Conservation (phyloP, 2,797 vertebrate genomes). For the Hydrolagus colliei region DNA sequence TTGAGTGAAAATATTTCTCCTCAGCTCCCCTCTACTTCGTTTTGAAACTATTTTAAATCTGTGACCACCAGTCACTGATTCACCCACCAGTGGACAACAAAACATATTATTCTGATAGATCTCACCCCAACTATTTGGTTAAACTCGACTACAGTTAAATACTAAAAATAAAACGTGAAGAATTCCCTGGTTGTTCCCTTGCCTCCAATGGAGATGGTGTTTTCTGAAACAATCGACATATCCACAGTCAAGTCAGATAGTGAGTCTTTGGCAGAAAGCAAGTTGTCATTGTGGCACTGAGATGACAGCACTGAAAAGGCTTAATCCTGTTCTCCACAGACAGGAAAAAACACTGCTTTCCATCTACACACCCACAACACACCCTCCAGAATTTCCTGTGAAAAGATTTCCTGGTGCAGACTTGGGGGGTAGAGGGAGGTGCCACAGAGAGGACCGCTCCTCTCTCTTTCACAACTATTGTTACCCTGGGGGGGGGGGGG, state of each 20-base stretch:
- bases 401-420: constrained; percentile 19
- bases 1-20: too few species aligned
- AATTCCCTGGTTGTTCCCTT: constrained; percentile 5
- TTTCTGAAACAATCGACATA: background rate
- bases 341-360: constrained; percentile 21
- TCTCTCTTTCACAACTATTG: constrained; percentile 27
- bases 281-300: constrained; percentile 22
- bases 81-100: too few species aligned
- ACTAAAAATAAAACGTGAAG: background rate
- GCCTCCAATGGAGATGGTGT: background rate
- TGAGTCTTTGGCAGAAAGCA: constrained; percentile 25
- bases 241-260: background rate
- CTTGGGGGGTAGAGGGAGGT: constrained; percentile 18
- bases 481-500: constrained; percentile 12
- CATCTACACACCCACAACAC: background rate
- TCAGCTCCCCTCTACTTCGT: too few species aligned
- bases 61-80: too few species aligned
- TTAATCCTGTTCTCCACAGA: constrained; percentile 32
- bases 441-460: background rate
- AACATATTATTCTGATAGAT: too few species aligned
- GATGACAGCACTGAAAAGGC: constrained; percentile 17
- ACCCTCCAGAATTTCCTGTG: background rate
- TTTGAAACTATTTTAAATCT: too few species aligned
- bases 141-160: background rate
- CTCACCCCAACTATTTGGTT: too few species aligned